Percentiles rank a stretch among this genome's conserved stretches.
Conservation (phyloP, 2,113 vertebrate genomes). For the Petromus typicus region DNA sequence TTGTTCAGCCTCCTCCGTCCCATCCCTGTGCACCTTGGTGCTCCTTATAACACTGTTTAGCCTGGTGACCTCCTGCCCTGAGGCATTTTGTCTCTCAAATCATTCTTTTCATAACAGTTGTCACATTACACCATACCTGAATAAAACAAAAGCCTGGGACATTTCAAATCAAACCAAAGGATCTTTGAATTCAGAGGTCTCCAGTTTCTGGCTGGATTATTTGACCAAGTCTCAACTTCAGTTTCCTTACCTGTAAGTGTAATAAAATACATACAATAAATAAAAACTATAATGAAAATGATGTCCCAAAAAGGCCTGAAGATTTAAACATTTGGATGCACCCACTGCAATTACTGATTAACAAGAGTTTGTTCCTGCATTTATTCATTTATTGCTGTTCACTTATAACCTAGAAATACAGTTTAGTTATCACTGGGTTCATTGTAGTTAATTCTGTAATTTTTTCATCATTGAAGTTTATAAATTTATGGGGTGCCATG, state of each 20-base stretch:
- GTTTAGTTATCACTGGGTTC: background rate
- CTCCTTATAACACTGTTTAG: background rate
- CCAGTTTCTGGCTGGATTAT: background rate
- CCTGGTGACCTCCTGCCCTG: background rate
- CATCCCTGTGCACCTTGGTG: background rate
- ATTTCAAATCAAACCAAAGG: slow-evolving; percentile 10
- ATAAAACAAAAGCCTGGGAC: background rate
- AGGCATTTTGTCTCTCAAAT: background rate
- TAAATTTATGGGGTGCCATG: background rate
- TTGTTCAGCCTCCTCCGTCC: background rate
- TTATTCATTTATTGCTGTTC: background rate
- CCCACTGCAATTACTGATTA: background rate
- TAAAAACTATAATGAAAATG: background rate
- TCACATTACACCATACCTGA: background rate
- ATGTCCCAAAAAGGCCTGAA: background rate
- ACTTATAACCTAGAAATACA: background rate
- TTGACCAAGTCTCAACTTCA: background rate
- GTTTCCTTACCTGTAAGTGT: background rate
- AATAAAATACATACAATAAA: background rate
- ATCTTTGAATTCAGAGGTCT: background rate
- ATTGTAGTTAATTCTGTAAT: background rate
- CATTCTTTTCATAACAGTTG: background rate
- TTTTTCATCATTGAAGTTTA: background rate
- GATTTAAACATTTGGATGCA: background rate
- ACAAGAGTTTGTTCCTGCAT: background rate